These are phyloP conservation scores for Aphelenchoides bicaudatus DNA, from an alignment of 2,888 invertebrate species.

Conservation along the genomic window DNA sequence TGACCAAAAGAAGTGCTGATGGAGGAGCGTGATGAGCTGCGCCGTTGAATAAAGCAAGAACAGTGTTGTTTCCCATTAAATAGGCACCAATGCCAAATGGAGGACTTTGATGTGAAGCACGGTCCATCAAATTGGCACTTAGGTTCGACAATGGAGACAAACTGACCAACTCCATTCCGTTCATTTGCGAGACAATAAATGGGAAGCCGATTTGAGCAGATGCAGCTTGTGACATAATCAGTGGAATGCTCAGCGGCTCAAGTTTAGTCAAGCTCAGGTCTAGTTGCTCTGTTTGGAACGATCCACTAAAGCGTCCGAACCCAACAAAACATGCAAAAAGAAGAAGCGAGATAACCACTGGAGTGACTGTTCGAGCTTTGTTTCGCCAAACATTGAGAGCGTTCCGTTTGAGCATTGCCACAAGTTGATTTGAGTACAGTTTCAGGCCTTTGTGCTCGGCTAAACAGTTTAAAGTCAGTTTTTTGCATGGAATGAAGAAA, in stretches of 20 bases:
- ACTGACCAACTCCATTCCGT: conserved; percentile 9
- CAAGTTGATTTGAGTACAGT: conserved; percentile 25
- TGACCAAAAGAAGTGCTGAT: conserved; percentile 31
- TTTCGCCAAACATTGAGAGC: conserved; percentile 29
- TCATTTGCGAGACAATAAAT: conserved; percentile 23
- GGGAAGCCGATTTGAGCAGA: conserved; percentile 17
- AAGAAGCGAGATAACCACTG: conserved; percentile 27
- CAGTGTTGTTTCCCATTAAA: conserved; percentile 23
- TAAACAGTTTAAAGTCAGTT: too few relatives aligned
- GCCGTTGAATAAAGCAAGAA: conserved; percentile 37
- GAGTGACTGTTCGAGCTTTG: conserved; percentile 27
- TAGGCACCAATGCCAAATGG: conserved; percentile 35
- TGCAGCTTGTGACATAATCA: conserved; percentile 17
- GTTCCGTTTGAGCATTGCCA: conserved; percentile 29
- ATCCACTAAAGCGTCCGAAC: not conserved
- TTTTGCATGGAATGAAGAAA: too few relatives aligned
- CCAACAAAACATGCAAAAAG: conserved; percentile 21
- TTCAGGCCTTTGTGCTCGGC: conserved; percentile 5
- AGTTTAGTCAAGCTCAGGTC: conserved; percentile 26
- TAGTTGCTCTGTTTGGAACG: conserved; percentile 9
- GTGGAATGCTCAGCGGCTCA: conserved; percentile 28
- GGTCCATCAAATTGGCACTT: conserved; percentile 10
- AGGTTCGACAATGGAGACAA: conserved; percentile 22
- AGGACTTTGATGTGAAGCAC: conserved; percentile 21
- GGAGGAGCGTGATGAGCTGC: conserved; percentile 33